These are phyloP conservation scores for Xiphorhynchus elegans DNA, from an alignment of 2,113 vertebrate species.

Conservation along the genomic window DNA sequence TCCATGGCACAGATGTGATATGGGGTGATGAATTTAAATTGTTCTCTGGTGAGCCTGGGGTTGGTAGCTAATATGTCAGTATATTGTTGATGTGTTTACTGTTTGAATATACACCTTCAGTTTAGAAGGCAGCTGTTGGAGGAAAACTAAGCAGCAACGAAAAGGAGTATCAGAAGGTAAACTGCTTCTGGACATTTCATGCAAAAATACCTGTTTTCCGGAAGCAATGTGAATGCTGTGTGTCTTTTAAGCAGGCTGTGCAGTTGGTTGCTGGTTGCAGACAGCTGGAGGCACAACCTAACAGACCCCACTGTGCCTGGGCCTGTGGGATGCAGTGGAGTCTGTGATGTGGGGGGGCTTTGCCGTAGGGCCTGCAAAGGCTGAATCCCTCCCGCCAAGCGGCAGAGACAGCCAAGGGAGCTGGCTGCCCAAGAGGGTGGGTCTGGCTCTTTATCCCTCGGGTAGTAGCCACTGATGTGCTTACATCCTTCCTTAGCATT, in stretches of 20 bases:
- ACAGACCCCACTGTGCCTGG: fast-evolving
- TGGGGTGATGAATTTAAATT: neutral
- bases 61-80: fast-evolving
- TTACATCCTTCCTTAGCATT: neutral
- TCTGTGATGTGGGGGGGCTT: neutral
- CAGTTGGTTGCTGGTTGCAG: neutral
- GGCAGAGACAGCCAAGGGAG: neutral
- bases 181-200: neutral
- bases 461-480: neutral
- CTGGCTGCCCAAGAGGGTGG: neutral
- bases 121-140: neutral
- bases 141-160: neutral
- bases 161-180: neutral
- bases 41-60: neutral
- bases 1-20: neutral
- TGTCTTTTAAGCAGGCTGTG: neutral
- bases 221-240: neutral
- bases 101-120: neutral
- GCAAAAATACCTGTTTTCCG: neutral
- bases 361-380: fast-evolving
- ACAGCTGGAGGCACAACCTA: neutral
- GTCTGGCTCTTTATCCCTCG: neutral
- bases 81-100: neutral
- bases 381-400: neutral
- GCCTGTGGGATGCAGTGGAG: fast-evolving